phyloP scores from a whole-genome alignment of 2,113 vertebrate species.

The Bambusicola thoracicus region DNA sequence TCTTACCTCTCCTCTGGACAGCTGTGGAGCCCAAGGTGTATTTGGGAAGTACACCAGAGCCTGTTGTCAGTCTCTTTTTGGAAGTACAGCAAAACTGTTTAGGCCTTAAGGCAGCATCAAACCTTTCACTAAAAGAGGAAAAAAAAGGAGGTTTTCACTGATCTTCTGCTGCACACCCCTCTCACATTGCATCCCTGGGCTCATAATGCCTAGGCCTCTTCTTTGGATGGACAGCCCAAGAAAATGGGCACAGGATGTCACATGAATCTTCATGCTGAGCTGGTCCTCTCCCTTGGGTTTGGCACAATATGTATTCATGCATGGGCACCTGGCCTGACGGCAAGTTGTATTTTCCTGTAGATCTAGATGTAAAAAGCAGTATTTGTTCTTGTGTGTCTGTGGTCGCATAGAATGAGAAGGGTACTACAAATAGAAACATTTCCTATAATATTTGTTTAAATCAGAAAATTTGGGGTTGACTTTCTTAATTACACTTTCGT shows the following conservation, averaged over 20 bases:
- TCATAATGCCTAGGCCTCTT: neutral
- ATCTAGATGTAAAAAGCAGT: neutral
- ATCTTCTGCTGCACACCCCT: neutral
- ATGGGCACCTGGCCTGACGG: too few relatives aligned
- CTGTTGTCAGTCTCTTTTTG: too few relatives aligned
- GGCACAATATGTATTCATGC: accelerated
- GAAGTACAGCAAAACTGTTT: neutral
- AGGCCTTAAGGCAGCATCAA: neutral
- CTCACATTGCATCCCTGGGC: accelerated
- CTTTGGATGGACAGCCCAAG: neutral
- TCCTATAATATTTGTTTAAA: neutral
- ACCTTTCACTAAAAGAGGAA: neutral
- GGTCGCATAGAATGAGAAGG: neutral
- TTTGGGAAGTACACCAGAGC: accelerated
- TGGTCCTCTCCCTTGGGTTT: neutral
- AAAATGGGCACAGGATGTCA: neutral
- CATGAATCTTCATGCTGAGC: neutral
- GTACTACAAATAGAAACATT: neutral
- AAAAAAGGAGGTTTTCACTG: neutral
- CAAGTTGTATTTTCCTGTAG: neutral
- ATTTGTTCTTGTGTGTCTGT: neutral
- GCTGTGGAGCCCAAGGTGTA: neutral
- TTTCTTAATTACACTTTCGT: neutral
- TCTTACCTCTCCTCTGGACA: neutral
- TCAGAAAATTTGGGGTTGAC: neutral